Conservation (phyloP, 2,797 vertebrate genomes). For the Knipowitschia caucasica region DNA sequence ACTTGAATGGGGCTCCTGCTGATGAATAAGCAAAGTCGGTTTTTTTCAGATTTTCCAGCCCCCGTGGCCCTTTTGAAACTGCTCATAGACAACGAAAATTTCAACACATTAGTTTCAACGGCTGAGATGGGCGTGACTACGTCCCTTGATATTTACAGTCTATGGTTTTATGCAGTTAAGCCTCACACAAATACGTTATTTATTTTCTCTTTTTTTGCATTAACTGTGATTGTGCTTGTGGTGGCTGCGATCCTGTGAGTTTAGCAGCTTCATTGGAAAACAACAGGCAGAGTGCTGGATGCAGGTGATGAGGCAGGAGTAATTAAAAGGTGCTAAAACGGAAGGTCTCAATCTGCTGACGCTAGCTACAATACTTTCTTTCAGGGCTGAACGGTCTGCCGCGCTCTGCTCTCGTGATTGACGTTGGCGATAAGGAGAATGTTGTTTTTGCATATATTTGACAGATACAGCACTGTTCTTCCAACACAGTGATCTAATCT, state of each 20-base stretch:
- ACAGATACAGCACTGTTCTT: conserved; percentile 46
- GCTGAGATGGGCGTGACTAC: too few relatives aligned
- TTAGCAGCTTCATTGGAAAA: conserved; percentile 36
- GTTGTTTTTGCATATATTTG: conserved; percentile 32
- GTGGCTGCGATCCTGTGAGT: conserved; percentile 17
- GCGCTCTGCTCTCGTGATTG: conserved; percentile 24
- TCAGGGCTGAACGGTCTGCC: conserved; percentile 31
- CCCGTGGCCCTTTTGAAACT: too few relatives aligned
- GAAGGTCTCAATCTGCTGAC: conserved; percentile 53
- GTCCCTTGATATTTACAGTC: too few relatives aligned
- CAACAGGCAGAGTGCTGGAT: conserved; percentile 25
- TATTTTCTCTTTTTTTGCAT: conserved; percentile 12
- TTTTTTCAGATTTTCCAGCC: too few relatives aligned
- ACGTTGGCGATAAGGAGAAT: conserved; percentile 47
- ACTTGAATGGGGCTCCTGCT: too few relatives aligned
- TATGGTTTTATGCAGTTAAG: conserved; percentile 6
- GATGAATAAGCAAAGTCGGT: too few relatives aligned
- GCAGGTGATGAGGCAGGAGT: conserved; percentile 43
- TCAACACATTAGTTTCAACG: too few relatives aligned
- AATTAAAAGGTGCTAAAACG: conserved; percentile 56
- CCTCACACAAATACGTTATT: not conserved
- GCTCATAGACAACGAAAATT: too few relatives aligned
- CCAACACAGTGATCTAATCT: conserved; percentile 69
- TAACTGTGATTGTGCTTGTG: conserved; percentile 7
- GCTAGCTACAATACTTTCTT: conserved; percentile 45